A percentile compares a stretch with the other conserved stretches of the same genome.
Evolutionary conservation across 2,888 invertebrate species (phyloP).

Genomic region (Herminia tarsipennalis): DNA sequence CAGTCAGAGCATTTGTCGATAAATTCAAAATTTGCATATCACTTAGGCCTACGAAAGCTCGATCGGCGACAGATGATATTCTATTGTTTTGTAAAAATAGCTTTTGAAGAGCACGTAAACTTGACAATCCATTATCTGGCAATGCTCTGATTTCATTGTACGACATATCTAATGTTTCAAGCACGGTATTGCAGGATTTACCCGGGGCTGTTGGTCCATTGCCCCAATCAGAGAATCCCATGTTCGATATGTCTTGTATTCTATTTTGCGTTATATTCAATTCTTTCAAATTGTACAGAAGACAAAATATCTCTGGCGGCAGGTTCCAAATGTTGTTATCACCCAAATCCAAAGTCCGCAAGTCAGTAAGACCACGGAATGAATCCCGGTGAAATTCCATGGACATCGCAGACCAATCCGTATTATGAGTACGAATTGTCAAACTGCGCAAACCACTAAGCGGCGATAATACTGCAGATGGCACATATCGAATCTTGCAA

Average conservation of each 20-base stretch:
- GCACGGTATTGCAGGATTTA: constrained; percentile 88
- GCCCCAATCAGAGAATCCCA: constrained; percentile 91
- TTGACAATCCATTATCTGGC: constrained; percentile 89
- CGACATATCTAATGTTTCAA: constrained; percentile 90
- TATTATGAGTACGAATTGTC: constrained; percentile 90
- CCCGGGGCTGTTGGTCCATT: constrained; percentile 88
- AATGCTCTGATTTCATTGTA: constrained; percentile 89
- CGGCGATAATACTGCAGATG: constrained; percentile 88
- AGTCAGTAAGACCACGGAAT: constrained; percentile 88
- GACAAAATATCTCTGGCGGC: constrained; percentile 90
- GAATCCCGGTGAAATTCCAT: constrained; percentile 91
- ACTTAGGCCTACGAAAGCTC: constrained; percentile 89
- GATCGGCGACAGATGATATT: constrained; percentile 90
- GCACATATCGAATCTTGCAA: constrained; percentile 91
- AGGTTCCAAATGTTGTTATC: constrained; percentile 92
- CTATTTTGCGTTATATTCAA: constrained; percentile 92
- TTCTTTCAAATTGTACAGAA: constrained; percentile 88
- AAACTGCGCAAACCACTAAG: constrained; percentile 88
- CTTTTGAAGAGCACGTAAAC: constrained; percentile 88
- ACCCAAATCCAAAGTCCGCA: constrained; percentile 89
- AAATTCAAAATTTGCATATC: constrained; percentile 90
- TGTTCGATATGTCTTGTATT: constrained; percentile 90
- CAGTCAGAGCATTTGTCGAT: constrained; percentile 91
- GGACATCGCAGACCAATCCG: constrained; percentile 92
- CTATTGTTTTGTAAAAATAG: constrained; percentile 91